Evolutionary conservation across 2,797 vertebrate genomes (phyloP).

Genomic region (Poecilia gillii): DNA sequence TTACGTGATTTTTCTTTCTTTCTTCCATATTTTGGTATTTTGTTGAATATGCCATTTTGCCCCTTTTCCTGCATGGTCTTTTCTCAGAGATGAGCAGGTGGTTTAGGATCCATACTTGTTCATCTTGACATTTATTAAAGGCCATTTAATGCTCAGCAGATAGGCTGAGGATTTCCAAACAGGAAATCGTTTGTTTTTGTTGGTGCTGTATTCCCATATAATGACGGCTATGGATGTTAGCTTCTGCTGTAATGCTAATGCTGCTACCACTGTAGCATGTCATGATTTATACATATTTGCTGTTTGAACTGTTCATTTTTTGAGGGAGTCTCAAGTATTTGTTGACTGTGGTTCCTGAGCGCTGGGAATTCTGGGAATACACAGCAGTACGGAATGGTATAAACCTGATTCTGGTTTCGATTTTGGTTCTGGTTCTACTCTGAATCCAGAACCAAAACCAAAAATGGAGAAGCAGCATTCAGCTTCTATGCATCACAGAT

Average conservation of each 20-base stretch:
- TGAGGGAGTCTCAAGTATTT: neutral
- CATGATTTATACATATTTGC: neutral
- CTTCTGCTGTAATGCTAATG: neutral
- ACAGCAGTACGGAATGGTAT: neutral
- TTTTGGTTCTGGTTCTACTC: too few relatives aligned
- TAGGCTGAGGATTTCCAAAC: neutral
- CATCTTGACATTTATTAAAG: constrained; percentile 45
- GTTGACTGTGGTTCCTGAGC: neutral
- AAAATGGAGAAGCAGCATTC: too few relatives aligned
- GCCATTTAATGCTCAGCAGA: constrained; percentile 26
- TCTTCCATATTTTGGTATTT: neutral
- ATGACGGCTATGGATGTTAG: neutral
- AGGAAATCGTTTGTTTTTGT: neutral
- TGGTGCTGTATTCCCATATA: neutral
- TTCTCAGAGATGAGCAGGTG: constrained; percentile 28
- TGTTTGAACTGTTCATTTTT: neutral
- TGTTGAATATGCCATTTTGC: constrained; percentile 6
- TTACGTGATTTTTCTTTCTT: constrained; percentile 15
- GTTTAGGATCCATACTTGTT: constrained; percentile 34
- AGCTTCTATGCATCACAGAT: too few relatives aligned
- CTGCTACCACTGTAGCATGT: neutral
- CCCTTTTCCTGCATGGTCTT: constrained; percentile 30
- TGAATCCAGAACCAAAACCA: too few relatives aligned
- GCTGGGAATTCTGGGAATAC: neutral
- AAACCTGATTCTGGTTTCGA: too few relatives aligned